A percentile compares a stretch with the other conserved stretches of the same genome.
Conservation (phyloP, 2,888 invertebrate species). For the Scaptomyza polygonia region DNA sequence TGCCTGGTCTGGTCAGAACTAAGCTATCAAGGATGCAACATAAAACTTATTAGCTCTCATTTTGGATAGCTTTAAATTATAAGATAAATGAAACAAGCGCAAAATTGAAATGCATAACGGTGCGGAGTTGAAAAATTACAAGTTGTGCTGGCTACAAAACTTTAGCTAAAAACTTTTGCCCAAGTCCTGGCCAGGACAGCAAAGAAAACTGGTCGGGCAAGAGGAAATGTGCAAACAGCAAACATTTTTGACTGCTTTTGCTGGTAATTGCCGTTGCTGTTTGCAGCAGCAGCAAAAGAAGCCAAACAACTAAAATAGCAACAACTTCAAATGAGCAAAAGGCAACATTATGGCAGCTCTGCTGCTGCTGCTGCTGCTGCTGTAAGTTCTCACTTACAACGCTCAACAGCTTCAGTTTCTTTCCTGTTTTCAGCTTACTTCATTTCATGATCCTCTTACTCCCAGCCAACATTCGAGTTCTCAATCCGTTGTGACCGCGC, state of each 20-base stretch:
- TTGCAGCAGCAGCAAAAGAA: constrained; percentile 6
- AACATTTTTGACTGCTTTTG: constrained; percentile 30
- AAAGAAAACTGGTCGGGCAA: not conserved
- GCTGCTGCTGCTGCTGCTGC: constrained; percentile 1
- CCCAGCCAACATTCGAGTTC: constrained; percentile 11
- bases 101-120: constrained; percentile 44
- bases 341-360: constrained; percentile 38
- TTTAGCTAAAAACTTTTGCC: constrained; percentile 31
- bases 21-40: constrained; percentile 12
- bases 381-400: constrained; percentile 9
- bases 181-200: constrained; percentile 14
- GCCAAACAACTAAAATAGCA: constrained; percentile 26
- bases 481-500: constrained; percentile 29
- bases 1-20: not conserved
- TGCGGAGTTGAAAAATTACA: constrained; percentile 19
- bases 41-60: constrained; percentile 40
- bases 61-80: constrained; percentile 36
- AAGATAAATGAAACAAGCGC: constrained; percentile 29
- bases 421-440: not conserved
- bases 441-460: not conserved
- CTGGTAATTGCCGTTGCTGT: constrained; percentile 46
- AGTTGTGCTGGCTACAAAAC: constrained; percentile 29
- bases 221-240: constrained; percentile 36
- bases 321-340: constrained; percentile 38
- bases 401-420: not conserved